Evolutionary conservation across 1,140 invertebrate genomes (phyloP), one percentile per base, ranked within the genome.

Genomic region (Brachionus manjavacas): DNA sequence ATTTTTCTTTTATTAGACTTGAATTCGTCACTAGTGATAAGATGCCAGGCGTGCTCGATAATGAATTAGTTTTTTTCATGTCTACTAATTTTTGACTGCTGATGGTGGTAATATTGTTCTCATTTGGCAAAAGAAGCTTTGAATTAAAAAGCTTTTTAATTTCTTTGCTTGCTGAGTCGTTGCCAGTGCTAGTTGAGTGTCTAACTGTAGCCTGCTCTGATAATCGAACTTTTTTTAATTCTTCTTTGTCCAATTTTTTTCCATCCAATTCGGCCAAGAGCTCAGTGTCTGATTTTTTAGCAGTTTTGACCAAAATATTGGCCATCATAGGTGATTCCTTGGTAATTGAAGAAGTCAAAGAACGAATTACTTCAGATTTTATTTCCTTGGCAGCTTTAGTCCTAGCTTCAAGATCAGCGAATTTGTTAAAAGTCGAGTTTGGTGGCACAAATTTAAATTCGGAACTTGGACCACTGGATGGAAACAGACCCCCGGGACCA

Each of bases 51-150:
- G 66, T 60, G 52, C 9, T 31, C 7, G 70, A 74, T n/a, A 20
- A 14, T 64, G 79, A 68, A 41, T 60, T 68, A 14, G 28, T n/a
- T 39, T 81, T 81, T 68, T 81, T 81, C n/a, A 64, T 31, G 2
- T 81, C 79, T 14, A 68, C 79, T 14, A 81, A 46, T n/a, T 81
- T 81, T 43, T 81, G 52, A 68, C 79, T 68, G 43, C 49, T 64
- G 12, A 81, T 68, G 8, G 49, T 25, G 7, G 31, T 81, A 4
- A 64, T 39, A 39, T 43, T 81, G 31, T 81, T 81, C 31, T 81
- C 79, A 43, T 60, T 60, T 9, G 79, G 79, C 28, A 81, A 81
- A 9, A 81, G 31, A 64, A 68, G 64, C 25, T 60, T 68, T 9
- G 79, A 81, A 68, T 64, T 81, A 16, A 81, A 81, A 11, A 81